Conservation (phyloP, 2,113 vertebrate genomes). For the Cinclus cinclus region DNA sequence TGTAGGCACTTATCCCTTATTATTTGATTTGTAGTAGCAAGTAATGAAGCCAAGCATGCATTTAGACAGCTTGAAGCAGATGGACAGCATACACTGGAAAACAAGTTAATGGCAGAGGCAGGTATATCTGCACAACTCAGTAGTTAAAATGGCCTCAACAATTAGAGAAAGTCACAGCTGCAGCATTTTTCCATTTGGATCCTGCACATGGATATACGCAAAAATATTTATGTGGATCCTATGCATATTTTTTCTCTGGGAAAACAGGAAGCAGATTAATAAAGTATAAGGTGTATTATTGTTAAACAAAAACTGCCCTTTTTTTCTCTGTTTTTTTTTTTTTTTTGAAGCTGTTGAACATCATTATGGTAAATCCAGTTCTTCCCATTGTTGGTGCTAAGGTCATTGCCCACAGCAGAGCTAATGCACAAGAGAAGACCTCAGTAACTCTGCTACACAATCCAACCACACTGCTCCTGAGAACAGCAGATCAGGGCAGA, state of each 20-base stretch:
- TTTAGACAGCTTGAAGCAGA: slow-evolving; percentile 6
- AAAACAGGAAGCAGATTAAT: background rate
- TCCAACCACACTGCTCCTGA: background rate
- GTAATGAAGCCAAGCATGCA: background rate
- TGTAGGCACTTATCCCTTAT: background rate
- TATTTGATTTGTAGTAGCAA: slow-evolving; percentile 11
- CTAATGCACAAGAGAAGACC: background rate
- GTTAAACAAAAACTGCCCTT: background rate
- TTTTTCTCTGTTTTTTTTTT: background rate
- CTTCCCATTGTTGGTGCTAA: background rate
- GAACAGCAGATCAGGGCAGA: background rate
- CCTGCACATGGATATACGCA: background rate
- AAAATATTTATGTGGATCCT: background rate
- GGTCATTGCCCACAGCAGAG: background rate
- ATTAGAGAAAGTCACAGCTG: background rate
- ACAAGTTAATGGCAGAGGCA: slow-evolving; percentile 6
- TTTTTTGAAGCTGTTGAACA: background rate
- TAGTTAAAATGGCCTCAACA: background rate
- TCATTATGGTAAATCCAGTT: background rate
- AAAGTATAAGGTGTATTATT: background rate
- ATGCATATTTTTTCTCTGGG: background rate
- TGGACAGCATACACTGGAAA: background rate
- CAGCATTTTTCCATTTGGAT: background rate
- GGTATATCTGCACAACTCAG: background rate
- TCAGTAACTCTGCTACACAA: background rate